A percentile compares a stretch with the other conserved stretches of the same genome.
Conservation (phyloP, 2,888 invertebrate genomes). For the Sericinus montela region DNA sequence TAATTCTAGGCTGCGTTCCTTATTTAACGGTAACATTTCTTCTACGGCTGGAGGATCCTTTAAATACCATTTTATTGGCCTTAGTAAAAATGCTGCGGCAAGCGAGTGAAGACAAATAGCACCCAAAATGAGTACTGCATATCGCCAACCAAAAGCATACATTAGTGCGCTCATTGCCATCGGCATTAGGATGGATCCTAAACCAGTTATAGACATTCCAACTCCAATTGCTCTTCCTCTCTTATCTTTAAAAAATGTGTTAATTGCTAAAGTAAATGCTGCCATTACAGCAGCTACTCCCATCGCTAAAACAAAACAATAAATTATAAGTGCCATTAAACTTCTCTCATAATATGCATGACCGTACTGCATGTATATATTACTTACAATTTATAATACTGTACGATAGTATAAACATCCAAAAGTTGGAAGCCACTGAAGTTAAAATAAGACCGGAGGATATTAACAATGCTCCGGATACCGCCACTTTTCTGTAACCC, state of each 20-base stretch:
- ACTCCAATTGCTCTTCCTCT: slow-evolving; percentile 81
- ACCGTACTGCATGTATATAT: no score
- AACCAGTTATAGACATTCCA: slow-evolving; percentile 82
- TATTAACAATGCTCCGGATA: slow-evolving; percentile 75
- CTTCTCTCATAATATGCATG: neutral
- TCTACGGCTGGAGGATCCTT: slow-evolving; percentile 49
- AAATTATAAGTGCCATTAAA: neutral
- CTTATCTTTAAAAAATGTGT: slow-evolving; percentile 82
- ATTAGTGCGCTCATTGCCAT: slow-evolving; percentile 79
- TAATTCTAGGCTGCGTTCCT: slow-evolving; percentile 43
- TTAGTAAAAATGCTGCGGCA: slow-evolving; percentile 79
- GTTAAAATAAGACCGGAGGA: slow-evolving; percentile 80
- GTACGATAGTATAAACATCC: slow-evolving; percentile 81
- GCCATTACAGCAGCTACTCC: slow-evolving; percentile 81
- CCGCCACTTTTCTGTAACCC: slow-evolving; percentile 83
- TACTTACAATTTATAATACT: slow-evolving; percentile 85
- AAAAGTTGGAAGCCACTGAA: slow-evolving; percentile 75
- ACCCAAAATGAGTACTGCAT: slow-evolving; percentile 81
- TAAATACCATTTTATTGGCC: slow-evolving; percentile 84
- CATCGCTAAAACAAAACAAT: slow-evolving; percentile 71
- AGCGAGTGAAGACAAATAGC: slow-evolving; percentile 81
- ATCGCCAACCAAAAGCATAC: slow-evolving; percentile 77
- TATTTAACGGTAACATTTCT: slow-evolving; percentile 56
- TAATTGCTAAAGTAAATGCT: slow-evolving; percentile 81
- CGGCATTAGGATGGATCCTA: slow-evolving; percentile 84